Percentiles rank a stretch among this genome's conserved stretches.
Conservation (phyloP, 2,888 invertebrate species). For the Caenorhabditis sp. region DNA sequence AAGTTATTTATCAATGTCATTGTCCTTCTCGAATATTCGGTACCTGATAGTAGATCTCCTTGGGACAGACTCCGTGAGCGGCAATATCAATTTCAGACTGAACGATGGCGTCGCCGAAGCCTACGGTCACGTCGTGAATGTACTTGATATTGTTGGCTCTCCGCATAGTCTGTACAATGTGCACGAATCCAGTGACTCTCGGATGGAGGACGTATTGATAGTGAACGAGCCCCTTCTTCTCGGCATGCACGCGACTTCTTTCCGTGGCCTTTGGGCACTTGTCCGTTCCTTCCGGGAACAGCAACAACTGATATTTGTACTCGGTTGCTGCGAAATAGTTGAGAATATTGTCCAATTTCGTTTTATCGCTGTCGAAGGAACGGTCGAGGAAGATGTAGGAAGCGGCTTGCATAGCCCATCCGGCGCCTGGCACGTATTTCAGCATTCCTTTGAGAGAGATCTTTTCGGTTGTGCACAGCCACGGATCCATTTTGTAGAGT, state of each 20-base stretch:
- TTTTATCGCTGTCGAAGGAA: slow-evolving; percentile 87
- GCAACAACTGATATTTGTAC: slow-evolving; percentile 84
- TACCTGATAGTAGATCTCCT: slow-evolving; percentile 87
- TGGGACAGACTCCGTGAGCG: slow-evolving; percentile 84
- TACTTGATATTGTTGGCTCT: slow-evolving; percentile 84
- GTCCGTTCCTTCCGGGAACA: slow-evolving; percentile 92
- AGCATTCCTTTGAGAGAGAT: slow-evolving; percentile 85
- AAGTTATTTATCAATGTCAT: background rate
- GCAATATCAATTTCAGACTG: slow-evolving; percentile 86
- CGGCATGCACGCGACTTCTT: slow-evolving; percentile 86
- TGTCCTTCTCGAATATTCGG: background rate
- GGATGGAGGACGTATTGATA: slow-evolving; percentile 90
- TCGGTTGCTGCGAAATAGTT: slow-evolving; percentile 85
- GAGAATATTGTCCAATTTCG: slow-evolving; percentile 84
- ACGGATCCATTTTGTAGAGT: slow-evolving; percentile 84
- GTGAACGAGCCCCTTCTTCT: slow-evolving; percentile 80
- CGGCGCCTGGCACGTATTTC: slow-evolving; percentile 72
- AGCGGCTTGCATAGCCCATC: slow-evolving; percentile 89
- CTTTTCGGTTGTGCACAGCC: slow-evolving; percentile 83
- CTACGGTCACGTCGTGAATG: slow-evolving; percentile 89
- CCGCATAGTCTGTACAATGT: slow-evolving; percentile 81
- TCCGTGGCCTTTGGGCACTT: slow-evolving; percentile 85
- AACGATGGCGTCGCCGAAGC: slow-evolving; percentile 85
- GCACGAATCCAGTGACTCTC: slow-evolving; percentile 86
- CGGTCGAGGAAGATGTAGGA: slow-evolving; percentile 89